Evolutionary conservation across 2,797 vertebrate genomes (phyloP).

Genomic region (Petrocephalus schoutedeni): DNA sequence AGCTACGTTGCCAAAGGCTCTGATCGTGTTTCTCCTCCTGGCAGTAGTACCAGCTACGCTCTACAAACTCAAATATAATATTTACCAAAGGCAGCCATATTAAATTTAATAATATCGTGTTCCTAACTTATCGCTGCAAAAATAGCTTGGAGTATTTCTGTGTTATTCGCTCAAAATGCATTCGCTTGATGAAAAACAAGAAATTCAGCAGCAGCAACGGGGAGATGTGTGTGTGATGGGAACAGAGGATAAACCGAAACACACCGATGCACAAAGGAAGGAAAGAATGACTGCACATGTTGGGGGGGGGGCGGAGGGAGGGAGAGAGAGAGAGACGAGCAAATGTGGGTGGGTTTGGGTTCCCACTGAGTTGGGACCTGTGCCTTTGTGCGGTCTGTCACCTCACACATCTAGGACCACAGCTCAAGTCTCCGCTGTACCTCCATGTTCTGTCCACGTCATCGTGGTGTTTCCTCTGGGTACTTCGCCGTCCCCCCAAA

Average conservation of each 20-base stretch:
- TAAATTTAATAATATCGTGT: constrained; percentile 44
- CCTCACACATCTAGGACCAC: no score
- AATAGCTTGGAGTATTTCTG: constrained; percentile 37
- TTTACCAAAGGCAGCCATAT: constrained; percentile 26
- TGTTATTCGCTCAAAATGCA: constrained; percentile 47
- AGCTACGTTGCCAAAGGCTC: background rate
- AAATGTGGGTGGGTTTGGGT: no score
- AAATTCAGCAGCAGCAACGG: background rate
- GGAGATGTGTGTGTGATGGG: background rate
- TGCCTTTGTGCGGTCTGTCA: no score
- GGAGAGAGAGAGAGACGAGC: background rate
- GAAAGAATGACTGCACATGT: background rate
- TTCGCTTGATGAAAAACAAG: constrained; percentile 40
- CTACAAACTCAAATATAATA: constrained; percentile 15
- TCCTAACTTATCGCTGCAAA: constrained; percentile 48
- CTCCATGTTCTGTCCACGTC: no score
- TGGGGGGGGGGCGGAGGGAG: background rate
- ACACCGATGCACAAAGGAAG: background rate
- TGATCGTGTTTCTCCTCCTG: constrained; percentile 10
- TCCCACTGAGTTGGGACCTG: no score
- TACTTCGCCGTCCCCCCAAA: no score
- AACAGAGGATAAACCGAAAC: background rate
- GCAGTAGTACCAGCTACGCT: constrained; percentile 12
- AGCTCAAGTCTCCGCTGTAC: no score
- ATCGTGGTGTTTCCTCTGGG: no score